phyloP scores from a whole-genome alignment of 2,113 vertebrate species.

The Anthoscopus minutus region DNA sequence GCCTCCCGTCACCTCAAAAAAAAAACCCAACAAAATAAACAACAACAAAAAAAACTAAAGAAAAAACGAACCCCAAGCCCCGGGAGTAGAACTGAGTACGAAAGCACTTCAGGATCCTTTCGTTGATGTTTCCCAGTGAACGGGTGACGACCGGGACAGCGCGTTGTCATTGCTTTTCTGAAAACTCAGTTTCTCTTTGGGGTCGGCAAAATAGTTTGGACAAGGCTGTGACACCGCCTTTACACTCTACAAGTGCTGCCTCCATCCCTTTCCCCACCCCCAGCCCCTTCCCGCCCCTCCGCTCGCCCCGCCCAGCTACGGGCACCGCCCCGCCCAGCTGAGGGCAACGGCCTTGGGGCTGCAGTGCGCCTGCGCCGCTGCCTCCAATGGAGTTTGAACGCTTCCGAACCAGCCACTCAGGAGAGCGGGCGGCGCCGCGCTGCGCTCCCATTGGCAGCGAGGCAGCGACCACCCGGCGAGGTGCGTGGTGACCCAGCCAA shows the following conservation, averaged over 20 bases:
- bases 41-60: neutral
- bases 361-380: accelerated
- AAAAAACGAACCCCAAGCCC: accelerated
- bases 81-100: neutral
- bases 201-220: accelerated
- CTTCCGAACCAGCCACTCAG: neutral
- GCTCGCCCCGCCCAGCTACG: neutral
- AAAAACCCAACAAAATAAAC: neutral
- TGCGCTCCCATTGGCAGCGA: neutral
- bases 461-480: too few relatives aligned
- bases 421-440: accelerated
- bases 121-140: accelerated
- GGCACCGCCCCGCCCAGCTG: neutral
- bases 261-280: accelerated
- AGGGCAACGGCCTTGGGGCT: accelerated
- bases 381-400: neutral
- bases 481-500: neutral
- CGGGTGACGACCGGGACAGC: accelerated
- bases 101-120: neutral
- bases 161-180: accelerated
- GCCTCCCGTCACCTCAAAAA: accelerated
- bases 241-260: accelerated
- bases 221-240: accelerated
- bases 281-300: neutral
- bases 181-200: too few relatives aligned